Conservation (phyloP, 1,140 invertebrate genomes). For the Drosophila miranda region DNA sequence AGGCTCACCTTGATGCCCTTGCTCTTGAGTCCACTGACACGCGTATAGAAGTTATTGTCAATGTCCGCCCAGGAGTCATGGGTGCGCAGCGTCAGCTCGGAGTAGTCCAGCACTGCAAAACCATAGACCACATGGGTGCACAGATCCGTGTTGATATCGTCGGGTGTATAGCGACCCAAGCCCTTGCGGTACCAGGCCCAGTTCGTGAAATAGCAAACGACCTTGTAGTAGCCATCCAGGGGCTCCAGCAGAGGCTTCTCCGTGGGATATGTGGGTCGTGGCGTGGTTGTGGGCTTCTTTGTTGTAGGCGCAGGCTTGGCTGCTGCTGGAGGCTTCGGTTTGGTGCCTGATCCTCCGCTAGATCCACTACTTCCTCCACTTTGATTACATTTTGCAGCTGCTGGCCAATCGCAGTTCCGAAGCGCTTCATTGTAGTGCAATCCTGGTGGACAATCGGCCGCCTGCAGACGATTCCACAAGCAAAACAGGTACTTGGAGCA, state of each 20-base stretch:
- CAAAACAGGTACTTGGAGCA: slow-evolving; percentile 90
- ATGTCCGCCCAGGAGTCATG: slow-evolving; percentile 95
- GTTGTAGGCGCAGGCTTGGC: slow-evolving; percentile 62
- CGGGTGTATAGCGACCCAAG: slow-evolving; percentile 90
- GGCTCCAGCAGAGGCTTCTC: slow-evolving; percentile 82
- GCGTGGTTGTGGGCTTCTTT: slow-evolving; percentile 58
- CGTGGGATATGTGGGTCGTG: slow-evolving; percentile 73
- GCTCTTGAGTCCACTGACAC: slow-evolving; percentile 90
- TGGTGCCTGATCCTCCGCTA: slow-evolving; percentile 8
- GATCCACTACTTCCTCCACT: slow-evolving; percentile 11
- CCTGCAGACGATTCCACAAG: slow-evolving; percentile 89
- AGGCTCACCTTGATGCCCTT: slow-evolving; percentile 92
- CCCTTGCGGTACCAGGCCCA: slow-evolving; percentile 96
- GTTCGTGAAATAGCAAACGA: slow-evolving; percentile 96
- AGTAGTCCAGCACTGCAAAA: slow-evolving; percentile 92
- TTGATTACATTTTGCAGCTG: slow-evolving; percentile 86
- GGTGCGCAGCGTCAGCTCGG: slow-evolving; percentile 89
- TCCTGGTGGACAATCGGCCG: slow-evolving; percentile 88
- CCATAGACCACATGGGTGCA: slow-evolving; percentile 97
- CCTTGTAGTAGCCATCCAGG: slow-evolving; percentile 85
- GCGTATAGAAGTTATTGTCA: slow-evolving; percentile 93
- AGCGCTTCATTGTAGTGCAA: slow-evolving; percentile 89
- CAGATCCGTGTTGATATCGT: slow-evolving; percentile 92
- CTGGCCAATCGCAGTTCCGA: slow-evolving; percentile 91
- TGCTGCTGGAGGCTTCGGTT: slow-evolving; percentile 42